Base-by-base conservation (phyloP, 2,888 invertebrate genomes). In the Coecobrya sp. region DNA sequence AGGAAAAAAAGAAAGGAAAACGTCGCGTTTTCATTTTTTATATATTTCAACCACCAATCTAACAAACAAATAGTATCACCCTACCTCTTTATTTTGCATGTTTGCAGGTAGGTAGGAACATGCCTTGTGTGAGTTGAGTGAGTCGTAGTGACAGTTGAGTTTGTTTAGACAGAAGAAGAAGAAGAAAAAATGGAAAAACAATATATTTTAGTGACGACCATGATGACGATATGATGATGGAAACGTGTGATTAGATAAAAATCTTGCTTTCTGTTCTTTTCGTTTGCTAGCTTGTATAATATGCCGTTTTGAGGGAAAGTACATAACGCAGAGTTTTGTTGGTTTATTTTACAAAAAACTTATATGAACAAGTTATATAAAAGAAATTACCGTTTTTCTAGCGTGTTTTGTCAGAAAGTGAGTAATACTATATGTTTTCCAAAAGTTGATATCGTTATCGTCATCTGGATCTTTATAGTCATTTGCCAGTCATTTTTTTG, bases 141-240 rank as follows among this genome's bases (percentile, higher is more conserved):
- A 87, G 87, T 87, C 62, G 76, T n/a, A n/a, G n/a, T 87, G 87
- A 87, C 87, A 87, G 30, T 30, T 45, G 73, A 19, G 73, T 73
- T 73, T 86, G 59, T 86, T 86, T 55, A 55, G 68, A 49, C 86
- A 70, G 73, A 10, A 13, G 49, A 13, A 22, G 22, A n/a, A 42
- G 22, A 11, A 22, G 36, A 30, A 25, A 27, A 36, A 27, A 36
- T 3, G 22, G 27, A 73, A 45, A 73, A 73, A 19, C 45, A 73
- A 73, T 59, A 70, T 86, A 73, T 73, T 86, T 10, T 27, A 30
- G 36, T 8, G 73, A 73, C 73, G 73, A 73, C 73, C n/a, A 73
- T 45, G 73, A 70, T 49, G 86, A 86, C 52, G 73, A 45, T 73
- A 73, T 45, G 45, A 73, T 73, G 42, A 73, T 73, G 45, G 73